Percentiles rank a stretch among this genome's conserved stretches.
phyloP scores from a whole-genome alignment of 2,888 invertebrate species.

The Arenicola marina region DNA sequence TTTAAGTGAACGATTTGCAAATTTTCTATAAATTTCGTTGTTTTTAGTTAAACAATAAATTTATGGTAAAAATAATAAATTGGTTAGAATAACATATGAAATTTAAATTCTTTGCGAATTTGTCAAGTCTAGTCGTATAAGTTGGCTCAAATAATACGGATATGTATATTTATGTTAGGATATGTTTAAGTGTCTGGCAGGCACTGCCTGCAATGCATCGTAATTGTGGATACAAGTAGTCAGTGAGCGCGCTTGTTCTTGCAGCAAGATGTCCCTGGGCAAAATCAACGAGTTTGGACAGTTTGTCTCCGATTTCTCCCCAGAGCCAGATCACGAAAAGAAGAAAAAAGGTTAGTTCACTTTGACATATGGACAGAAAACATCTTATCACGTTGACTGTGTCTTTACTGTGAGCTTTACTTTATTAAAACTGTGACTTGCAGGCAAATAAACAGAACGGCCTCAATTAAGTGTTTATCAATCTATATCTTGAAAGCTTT shows the following conservation, averaged over 20 bases:
- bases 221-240: background rate
- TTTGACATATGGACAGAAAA: background rate
- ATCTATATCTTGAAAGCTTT: too few relatives aligned
- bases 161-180: background rate
- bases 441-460: too few relatives aligned
- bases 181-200: background rate
- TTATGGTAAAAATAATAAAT: too few relatives aligned
- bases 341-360: conserved; percentile 44
- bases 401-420: background rate
- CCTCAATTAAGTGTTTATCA: too few relatives aligned
- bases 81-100: background rate
- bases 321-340: conserved; percentile 60
- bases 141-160: background rate
- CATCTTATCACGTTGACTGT: background rate
- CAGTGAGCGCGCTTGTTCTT: conserved; percentile 24
- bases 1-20: too few relatives aligned
- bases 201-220: too few relatives aligned
- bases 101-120: background rate
- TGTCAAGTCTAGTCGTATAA: background rate
- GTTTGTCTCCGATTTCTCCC: conserved; percentile 87
- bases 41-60: too few relatives aligned
- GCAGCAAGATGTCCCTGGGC: conserved; percentile 79
- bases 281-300: conserved; percentile 85
- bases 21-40: too few relatives aligned
- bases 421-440: background rate